Conservation (phyloP, 2,888 invertebrate species). For the Cheilosia variabilis region DNA sequence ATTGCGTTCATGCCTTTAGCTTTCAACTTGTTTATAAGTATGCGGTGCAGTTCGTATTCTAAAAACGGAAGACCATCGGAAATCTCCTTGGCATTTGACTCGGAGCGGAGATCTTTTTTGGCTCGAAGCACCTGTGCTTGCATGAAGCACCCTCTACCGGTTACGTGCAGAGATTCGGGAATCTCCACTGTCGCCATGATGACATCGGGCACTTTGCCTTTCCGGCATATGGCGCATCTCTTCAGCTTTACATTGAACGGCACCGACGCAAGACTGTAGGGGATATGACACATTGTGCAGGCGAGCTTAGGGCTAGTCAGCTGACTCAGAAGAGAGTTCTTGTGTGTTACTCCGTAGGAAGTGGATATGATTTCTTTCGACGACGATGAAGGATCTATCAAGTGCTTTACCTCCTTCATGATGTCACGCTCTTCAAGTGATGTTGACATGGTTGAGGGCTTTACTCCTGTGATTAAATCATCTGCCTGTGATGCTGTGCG, state of each 20-base stretch:
- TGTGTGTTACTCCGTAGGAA: constrained; percentile 75
- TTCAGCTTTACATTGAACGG: constrained; percentile 90
- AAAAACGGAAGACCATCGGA: constrained; percentile 97
- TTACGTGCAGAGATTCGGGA: constrained; percentile 89
- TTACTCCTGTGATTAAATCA: constrained; percentile 76
- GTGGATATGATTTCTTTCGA: constrained; percentile 78
- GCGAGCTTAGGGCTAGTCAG: constrained; percentile 51
- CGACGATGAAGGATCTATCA: constrained; percentile 23
- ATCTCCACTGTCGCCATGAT: constrained; percentile 95
- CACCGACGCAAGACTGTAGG: constrained; percentile 89
- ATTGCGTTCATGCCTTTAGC: constrained; percentile 98
- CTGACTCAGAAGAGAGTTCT: constrained; percentile 45
- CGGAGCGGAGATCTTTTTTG: constrained; percentile 91
- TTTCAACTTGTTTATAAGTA: constrained; percentile 94
- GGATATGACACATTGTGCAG: constrained; percentile 89
- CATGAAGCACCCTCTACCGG: constrained; percentile 88
- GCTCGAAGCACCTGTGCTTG: constrained; percentile 91
- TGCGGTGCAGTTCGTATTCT: constrained; percentile 97
- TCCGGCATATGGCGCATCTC: constrained; percentile 89
- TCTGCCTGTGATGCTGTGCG: constrained; percentile 82
- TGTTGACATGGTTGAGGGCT: constrained; percentile 83
- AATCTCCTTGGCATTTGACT: constrained; percentile 95
- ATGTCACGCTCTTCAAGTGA: constrained; percentile 85
- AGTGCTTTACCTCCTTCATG: constrained; percentile 64
- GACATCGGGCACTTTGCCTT: constrained; percentile 95